Conservation (phyloP, 2,888 invertebrate genomes). For the Heteromyza rotundicornis region DNA sequence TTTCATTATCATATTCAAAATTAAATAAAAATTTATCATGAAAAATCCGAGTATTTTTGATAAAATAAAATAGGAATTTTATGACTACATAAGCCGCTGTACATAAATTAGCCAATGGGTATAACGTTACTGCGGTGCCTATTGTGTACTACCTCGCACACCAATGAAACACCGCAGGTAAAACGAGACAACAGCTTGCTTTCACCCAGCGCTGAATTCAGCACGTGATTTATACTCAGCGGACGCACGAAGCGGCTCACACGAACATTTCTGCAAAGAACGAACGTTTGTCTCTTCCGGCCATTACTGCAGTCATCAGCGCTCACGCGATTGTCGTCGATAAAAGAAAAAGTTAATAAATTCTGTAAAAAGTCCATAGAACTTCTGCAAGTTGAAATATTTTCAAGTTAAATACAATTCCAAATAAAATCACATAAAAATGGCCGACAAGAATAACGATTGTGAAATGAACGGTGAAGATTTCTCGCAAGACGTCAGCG, state of each 20-base stretch:
- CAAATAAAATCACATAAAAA: conserved; percentile 41
- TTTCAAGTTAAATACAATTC: conserved; percentile 28
- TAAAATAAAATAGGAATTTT: too few relatives aligned
- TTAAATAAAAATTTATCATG: too few relatives aligned
- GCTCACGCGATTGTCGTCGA: conserved; percentile 48
- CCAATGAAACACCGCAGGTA: background rate
- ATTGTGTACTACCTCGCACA: too few relatives aligned
- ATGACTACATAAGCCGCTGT: too few relatives aligned
- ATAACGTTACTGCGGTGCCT: too few relatives aligned
- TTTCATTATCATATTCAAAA: too few relatives aligned
- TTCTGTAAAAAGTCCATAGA: conserved; percentile 30
- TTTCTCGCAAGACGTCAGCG: conserved; percentile 77
- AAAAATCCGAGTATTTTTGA: too few relatives aligned
- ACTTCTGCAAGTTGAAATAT: conserved; percentile 8
- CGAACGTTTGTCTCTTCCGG: conserved; percentile 60
- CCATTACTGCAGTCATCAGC: conserved; percentile 52
- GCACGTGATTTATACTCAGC: conserved; percentile 3
- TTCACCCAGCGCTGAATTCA: background rate
- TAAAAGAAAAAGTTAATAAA: background rate
- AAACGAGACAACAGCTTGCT: background rate
- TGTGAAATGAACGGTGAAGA: conserved; percentile 80
- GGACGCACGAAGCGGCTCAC: conserved; percentile 32
- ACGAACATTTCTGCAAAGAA: conserved; percentile 36
- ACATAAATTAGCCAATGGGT: too few relatives aligned
- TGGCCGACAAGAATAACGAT: conserved; percentile 68